Percentiles rank a stretch among this genome's conserved stretches.
Conservation (phyloP, 2,113 vertebrate genomes). For the Saguinus midas region DNA sequence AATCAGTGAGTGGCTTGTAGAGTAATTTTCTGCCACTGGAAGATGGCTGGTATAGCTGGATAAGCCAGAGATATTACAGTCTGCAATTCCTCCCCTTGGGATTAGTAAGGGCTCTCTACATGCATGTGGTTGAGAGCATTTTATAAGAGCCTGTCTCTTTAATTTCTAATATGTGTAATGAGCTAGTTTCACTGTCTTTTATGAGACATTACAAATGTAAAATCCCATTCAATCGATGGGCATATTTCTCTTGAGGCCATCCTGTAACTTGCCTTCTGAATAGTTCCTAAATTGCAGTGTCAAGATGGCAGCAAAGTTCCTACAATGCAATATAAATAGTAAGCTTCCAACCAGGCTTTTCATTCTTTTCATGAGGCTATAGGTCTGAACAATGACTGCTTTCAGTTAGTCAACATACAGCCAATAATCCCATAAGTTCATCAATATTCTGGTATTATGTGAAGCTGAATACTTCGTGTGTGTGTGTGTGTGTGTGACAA, state of each 20-base stretch:
- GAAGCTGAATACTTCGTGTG: background rate
- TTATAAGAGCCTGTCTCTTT: background rate
- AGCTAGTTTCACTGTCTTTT: background rate
- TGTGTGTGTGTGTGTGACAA: no score
- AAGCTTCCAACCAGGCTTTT: background rate
- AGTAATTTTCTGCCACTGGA: constrained; percentile 34
- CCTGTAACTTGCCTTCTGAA: background rate
- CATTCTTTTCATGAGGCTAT: background rate
- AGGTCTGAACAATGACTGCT: constrained; percentile 9
- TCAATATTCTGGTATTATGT: background rate
- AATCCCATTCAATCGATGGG: background rate
- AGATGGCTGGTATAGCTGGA: background rate
- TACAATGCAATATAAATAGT: background rate
- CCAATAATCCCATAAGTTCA: background rate
- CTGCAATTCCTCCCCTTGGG: background rate
- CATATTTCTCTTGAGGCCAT: background rate
- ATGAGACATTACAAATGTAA: background rate
- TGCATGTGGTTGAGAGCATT: background rate
- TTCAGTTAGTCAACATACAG: background rate
- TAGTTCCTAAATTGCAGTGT: background rate
- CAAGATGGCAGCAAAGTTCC: background rate
- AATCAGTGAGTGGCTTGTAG: constrained; percentile 25
- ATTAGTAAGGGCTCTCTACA: background rate
- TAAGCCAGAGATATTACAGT: background rate
- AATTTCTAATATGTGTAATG: background rate